Base-by-base conservation (phyloP, 2,797 vertebrate genomes). In the Falco berigora region DNA sequence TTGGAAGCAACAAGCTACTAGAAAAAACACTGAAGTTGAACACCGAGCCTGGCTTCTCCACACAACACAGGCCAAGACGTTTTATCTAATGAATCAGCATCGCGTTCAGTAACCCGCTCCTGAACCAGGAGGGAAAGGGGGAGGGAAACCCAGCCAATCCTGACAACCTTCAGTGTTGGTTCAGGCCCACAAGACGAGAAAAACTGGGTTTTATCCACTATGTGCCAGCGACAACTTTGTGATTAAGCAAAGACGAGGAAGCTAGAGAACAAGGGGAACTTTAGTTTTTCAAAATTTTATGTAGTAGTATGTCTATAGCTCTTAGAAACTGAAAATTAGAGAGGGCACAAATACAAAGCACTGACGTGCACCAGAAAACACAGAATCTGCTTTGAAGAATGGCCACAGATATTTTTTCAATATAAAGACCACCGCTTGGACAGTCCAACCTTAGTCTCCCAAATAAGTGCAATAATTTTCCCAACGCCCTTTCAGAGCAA, bases 381-480 rank as follows among this genome's bases (percentile, higher is more conserved):
- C 8, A 0, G 16, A 17, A 13, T 2, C 25, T 42, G 49, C 64
- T 50, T 12, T 2, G 17, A 14, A 47, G n/a, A 50, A 17, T 0
- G 5, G 52, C 42, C 2, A 18, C 2, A 32, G 56, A 2, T 5
- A 2, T 23, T 68, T 78, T 94, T 69, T 80, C 88, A 8, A 8
- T 17, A 76, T 34, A 44, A 34, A 96, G 92, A 56, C 87, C 86
- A 80, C 28, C 27, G 28, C 23, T 49, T 64, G 92, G 91, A 78
- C 79, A 92, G 46, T 7, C 59, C 85, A 61, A 49, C 94, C 95
- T 87, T 14, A 32, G 42, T 34, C 87, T 50, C 84, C 83, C 94
- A 72, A 67, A 55, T 11, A 86, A 93, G 83, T 10, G 59, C 74
- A 77, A 76, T 67, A 67, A 59, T 96, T 93, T 92, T 68, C 95